These are phyloP conservation scores for Formica aserva DNA, from an alignment of 2,888 invertebrate species.

Conservation along the genomic window DNA sequence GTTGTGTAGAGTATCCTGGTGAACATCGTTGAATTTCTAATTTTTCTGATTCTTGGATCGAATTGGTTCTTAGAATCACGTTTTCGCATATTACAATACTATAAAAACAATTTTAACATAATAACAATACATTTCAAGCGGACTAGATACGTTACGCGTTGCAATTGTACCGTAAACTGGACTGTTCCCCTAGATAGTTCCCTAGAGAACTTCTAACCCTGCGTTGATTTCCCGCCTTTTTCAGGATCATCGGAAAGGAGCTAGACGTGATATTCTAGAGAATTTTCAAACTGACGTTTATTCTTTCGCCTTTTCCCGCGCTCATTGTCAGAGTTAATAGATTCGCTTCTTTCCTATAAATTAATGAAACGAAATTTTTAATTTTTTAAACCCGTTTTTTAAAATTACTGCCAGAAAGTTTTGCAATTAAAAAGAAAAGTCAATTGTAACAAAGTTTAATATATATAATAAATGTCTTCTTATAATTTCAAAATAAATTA, in stretches of 20 bases:
- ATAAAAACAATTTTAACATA: neutral
- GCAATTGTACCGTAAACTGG: too few relatives aligned
- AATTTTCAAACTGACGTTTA: neutral
- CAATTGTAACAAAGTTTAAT: neutral
- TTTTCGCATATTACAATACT: neutral
- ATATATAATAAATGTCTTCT: neutral
- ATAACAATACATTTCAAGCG: too few relatives aligned
- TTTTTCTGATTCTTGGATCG: neutral
- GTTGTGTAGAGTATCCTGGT: neutral
- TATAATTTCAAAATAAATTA: neutral
- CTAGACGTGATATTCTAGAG: neutral
- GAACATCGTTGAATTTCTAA: neutral
- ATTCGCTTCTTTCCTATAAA: neutral
- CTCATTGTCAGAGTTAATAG: neutral
- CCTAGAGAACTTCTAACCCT: neutral
- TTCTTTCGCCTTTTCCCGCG: neutral
- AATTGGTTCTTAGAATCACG: neutral
- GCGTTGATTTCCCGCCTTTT: neutral
- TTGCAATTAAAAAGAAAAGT: neutral
- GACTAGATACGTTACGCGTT: too few relatives aligned
- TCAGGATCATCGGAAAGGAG: neutral
- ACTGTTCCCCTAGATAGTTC: neutral
- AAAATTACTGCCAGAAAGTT: neutral
- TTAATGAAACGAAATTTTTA: neutral
- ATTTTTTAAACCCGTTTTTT: neutral